Base-by-base conservation (phyloP, 2,888 invertebrate species). In the Stenoptilia bipunctidactyla region DNA sequence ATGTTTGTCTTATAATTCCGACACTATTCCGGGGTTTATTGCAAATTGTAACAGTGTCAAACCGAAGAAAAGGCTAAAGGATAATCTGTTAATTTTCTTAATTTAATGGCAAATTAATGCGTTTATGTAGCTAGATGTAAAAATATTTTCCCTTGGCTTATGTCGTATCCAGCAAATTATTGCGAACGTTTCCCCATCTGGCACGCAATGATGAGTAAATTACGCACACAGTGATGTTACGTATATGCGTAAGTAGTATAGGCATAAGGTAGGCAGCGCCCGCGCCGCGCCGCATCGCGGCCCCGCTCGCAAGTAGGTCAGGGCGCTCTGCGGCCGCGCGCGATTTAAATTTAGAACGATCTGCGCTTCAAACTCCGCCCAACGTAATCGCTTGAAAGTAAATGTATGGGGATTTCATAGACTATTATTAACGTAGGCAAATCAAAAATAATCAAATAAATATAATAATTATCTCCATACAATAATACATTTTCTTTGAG, bases 341-440 rank as follows among this genome's bases (percentile, higher is more conserved):
- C 72, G 76, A 74, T 82, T 75, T 82, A 82, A 80, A 80, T 80
- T 80, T 82, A 82, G 82, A 82, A 72, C 76, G 73, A 82, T 79
- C 73, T 64, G 74, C 76, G 74, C 73, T 75, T 74, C 63, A 73
- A 69, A 66, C 77, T 73, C 74, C 75, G 71, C 77, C 77, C 77
- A 62, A 65, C 63, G 59, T 68, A 58, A 73, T 71, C 66, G 54
- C 59, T 66, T 64, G 72, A 69, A 57, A 66, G 60, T 68, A 66
- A 66, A 68, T 61, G 52, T 60, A 58, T 60, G 63, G 20, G 8
- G 20, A 20, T 20, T 20, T 20, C 8, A 8, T 8, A 20, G 20
- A 20, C 20, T 20, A 20, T 20, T 20, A n/a, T n/a, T n/a, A n/a
- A n/a, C n/a, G n/a, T n/a, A n/a, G n/a, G n/a, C n/a, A n/a, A n/a